Evolutionary conservation across 2,888 invertebrate species (phyloP).

Genomic region (Limenitis camilla): DNA sequence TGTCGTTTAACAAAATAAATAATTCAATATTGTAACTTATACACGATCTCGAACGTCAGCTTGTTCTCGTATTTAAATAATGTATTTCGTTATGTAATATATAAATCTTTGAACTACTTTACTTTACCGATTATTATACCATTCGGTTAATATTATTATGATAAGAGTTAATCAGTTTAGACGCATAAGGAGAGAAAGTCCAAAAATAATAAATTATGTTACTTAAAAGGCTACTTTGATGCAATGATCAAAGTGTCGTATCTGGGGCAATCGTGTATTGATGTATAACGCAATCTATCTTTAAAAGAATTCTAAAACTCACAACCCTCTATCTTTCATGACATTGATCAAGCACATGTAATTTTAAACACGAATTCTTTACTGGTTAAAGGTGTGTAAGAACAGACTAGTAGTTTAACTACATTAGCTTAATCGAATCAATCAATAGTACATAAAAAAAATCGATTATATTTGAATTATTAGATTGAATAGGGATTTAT

Average conservation of each 20-base stretch:
- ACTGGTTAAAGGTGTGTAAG: too few relatives aligned
- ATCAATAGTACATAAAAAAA: too few relatives aligned
- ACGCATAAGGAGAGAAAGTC: not conserved
- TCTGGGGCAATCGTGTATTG: conserved; percentile 22
- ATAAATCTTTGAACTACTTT: too few relatives aligned
- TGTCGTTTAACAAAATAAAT: not conserved
- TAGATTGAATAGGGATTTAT: too few relatives aligned
- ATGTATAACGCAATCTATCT: conserved; percentile 10
- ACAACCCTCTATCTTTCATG: not conserved
- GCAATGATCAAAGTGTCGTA: conserved; percentile 38
- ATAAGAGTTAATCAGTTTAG: not conserved
- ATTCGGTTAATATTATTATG: too few relatives aligned
- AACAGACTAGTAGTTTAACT: too few relatives aligned
- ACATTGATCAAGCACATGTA: conserved; percentile 9
- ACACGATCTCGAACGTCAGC: conserved; percentile 2
- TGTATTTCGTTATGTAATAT: too few relatives aligned
- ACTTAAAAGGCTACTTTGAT: not conserved
- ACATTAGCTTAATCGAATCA: too few relatives aligned
- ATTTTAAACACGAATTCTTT: too few relatives aligned
- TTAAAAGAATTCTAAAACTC: conserved; percentile 15
- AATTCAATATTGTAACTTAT: conserved; percentile 5
- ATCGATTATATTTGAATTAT: too few relatives aligned
- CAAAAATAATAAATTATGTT: not conserved
- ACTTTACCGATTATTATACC: too few relatives aligned
- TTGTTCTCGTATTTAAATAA: conserved; percentile 5